Evolutionary conservation across 2,888 invertebrate species (phyloP).

Genomic region (Xestia sexstrigata): DNA sequence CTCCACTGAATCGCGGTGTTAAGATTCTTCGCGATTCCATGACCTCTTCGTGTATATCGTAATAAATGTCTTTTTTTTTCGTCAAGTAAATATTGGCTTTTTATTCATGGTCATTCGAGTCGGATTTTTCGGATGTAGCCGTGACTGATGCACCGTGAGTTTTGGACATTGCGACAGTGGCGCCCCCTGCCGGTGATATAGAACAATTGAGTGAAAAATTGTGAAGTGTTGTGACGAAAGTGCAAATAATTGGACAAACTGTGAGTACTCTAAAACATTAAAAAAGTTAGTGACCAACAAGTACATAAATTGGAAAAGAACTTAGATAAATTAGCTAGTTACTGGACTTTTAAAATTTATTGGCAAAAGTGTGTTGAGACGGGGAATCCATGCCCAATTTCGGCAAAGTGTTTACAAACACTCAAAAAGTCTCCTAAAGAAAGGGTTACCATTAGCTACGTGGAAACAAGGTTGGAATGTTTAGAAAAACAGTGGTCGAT

Average conservation of each 20-base stretch:
- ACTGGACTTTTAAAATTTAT: not conserved
- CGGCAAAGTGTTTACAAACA: not conserved
- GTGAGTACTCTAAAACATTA: not conserved
- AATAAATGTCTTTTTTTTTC: too few species aligned
- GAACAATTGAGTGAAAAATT: not conserved
- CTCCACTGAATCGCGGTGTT: too few species aligned
- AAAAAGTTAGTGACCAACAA: not conserved
- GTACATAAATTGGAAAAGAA: not conserved
- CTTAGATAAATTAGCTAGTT: not conserved
- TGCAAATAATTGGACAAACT: not conserved
- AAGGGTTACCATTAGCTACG: not conserved
- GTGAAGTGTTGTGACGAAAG: not conserved
- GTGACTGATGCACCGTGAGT: not conserved
- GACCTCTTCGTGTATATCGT: too few species aligned
- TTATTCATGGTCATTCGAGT: not conserved
- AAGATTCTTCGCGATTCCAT: too few species aligned
- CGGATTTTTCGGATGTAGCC: not conserved
- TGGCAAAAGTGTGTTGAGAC: not conserved
- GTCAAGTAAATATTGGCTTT: not conserved
- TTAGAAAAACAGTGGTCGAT: not conserved
- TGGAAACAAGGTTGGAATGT: not conserved
- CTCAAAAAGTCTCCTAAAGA: slow-evolving; percentile 1
- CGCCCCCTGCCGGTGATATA: not conserved
- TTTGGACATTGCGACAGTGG: not conserved
- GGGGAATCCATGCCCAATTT: slow-evolving; percentile 1